Conservation (phyloP, 2,888 invertebrate species). For the Lutraria lutraria region DNA sequence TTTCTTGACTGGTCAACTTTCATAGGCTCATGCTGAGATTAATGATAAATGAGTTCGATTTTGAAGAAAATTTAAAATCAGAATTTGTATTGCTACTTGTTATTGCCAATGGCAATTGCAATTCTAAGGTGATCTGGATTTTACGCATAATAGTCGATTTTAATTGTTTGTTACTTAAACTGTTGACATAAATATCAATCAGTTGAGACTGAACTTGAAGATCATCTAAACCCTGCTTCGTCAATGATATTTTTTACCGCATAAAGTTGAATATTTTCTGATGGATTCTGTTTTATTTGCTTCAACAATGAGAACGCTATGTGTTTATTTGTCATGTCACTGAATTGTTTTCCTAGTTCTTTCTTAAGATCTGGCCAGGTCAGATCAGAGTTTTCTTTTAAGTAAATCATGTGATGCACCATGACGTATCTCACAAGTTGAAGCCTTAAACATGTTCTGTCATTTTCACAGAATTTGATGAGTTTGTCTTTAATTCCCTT, state of each 20-base stretch:
- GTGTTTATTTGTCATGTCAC: slow-evolving; percentile 17
- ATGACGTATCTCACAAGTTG: slow-evolving; percentile 39
- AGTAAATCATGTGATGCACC: too few relatives aligned
- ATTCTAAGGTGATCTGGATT: not conserved
- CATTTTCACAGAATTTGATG: not conserved
- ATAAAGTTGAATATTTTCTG: slow-evolving; percentile 12
- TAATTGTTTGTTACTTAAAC: not conserved
- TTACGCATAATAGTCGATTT: not conserved
- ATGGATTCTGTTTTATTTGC: not conserved
- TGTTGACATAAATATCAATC: slow-evolving; percentile 23
- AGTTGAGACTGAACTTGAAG: not conserved
- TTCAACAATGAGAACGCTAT: not conserved
- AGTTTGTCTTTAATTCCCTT: slow-evolving; percentile 52
- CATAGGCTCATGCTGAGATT: not conserved
- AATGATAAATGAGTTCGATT: too few relatives aligned
- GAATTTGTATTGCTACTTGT: not conserved
- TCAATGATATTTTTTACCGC: slow-evolving; percentile 14
- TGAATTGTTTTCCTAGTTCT: slow-evolving; percentile 15
- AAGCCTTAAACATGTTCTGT: slow-evolving; percentile 39
- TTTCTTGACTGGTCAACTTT: slow-evolving; percentile 7
- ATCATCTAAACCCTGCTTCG: not conserved
- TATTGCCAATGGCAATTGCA: not conserved
- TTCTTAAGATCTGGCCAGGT: not conserved
- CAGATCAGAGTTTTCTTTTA: not conserved
- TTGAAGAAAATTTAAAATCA: too few relatives aligned